A percentile compares a stretch with the other conserved stretches of the same genome.
Conservation (phyloP, 2,888 invertebrate genomes). For the Lissonota sp. region DNA sequence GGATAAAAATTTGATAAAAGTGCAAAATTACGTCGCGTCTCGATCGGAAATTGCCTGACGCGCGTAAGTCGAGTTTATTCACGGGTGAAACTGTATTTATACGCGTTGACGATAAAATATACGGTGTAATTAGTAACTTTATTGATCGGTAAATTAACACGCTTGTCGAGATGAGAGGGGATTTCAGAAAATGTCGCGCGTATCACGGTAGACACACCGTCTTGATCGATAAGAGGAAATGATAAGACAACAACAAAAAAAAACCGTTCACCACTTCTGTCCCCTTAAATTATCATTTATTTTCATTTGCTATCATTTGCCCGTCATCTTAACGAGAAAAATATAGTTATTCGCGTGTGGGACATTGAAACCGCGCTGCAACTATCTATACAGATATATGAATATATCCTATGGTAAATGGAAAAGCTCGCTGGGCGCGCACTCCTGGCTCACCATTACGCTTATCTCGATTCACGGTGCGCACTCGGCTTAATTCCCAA, state of each 20-base stretch:
- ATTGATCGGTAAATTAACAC: constrained; percentile 53
- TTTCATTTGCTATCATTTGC: constrained; percentile 58
- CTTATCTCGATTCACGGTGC: constrained; percentile 58
- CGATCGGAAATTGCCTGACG: constrained; percentile 19
- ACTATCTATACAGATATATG: constrained; percentile 2
- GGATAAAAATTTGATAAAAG: constrained; percentile 30
- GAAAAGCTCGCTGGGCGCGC: constrained; percentile 39
- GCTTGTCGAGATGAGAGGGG: constrained; percentile 20
- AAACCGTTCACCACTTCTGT: constrained; percentile 30
- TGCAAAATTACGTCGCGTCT: constrained; percentile 12
- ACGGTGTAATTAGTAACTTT: constrained; percentile 55
- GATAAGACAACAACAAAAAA: constrained; percentile 20
- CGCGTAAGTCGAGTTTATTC: constrained; percentile 5
- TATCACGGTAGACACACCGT: constrained; percentile 42
- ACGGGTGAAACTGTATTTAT: constrained; percentile 13
- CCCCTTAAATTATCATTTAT: constrained; percentile 56
- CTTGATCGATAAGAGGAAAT: background rate
- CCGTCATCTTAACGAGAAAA: constrained; percentile 57
- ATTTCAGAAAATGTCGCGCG: constrained; percentile 15
- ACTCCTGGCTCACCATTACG: constrained; percentile 39
- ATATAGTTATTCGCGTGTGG: constrained; percentile 49
- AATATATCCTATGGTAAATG: constrained; percentile 15
- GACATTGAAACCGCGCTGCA: constrained; percentile 29
- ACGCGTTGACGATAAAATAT: constrained; percentile 15
- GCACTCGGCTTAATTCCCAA: constrained; percentile 65